Evolutionary conservation across 2,797 vertebrate genomes (phyloP).

Genomic region (Telmatherina bonti): DNA sequence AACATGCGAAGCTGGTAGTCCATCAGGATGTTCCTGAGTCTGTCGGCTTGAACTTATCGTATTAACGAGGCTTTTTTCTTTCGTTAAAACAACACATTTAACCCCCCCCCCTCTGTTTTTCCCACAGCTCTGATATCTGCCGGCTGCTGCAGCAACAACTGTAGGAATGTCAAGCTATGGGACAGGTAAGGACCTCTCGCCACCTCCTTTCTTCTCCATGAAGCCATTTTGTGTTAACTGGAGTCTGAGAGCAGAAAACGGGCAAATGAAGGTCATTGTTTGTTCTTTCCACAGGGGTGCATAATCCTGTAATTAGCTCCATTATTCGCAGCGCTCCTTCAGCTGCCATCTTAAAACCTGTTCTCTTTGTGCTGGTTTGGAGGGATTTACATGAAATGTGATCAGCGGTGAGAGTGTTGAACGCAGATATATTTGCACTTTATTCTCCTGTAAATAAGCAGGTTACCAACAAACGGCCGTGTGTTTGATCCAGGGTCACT

Average conservation of each 20-base stretch:
- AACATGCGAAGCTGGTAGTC: conserved; percentile 13
- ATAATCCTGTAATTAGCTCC: conserved; percentile 64
- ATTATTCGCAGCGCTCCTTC: conserved; percentile 34
- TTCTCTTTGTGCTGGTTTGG: conserved; percentile 17
- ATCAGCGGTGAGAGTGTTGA: not conserved
- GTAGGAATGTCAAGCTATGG: conserved; percentile 87
- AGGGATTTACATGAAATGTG: conserved; percentile 16
- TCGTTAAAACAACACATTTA: conserved; percentile 52
- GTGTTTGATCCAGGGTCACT: conserved; percentile 34
- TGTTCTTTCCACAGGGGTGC: conserved; percentile 48
- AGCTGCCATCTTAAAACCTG: conserved; percentile 22
- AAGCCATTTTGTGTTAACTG: conserved; percentile 47
- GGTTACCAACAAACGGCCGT: conserved; percentile 20
- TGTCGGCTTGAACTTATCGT: conserved; percentile 37
- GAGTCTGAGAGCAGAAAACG: conserved; percentile 34
- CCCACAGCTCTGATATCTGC: conserved; percentile 84
- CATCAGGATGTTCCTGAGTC: conserved; percentile 53
- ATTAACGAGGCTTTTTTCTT: conserved; percentile 46
- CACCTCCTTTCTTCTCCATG: conserved; percentile 22
- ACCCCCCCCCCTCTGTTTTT: conserved; percentile 38
- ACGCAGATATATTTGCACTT: not conserved
- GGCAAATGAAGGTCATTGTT: conserved; percentile 55
- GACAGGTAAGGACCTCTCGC: conserved; percentile 80
- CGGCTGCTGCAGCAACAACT: conserved; percentile 86
- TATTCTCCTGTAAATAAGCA: conserved; percentile 1